phyloP scores from a whole-genome alignment of 2,113 vertebrate genomes.

The Cephalopholis sonnerati region DNA sequence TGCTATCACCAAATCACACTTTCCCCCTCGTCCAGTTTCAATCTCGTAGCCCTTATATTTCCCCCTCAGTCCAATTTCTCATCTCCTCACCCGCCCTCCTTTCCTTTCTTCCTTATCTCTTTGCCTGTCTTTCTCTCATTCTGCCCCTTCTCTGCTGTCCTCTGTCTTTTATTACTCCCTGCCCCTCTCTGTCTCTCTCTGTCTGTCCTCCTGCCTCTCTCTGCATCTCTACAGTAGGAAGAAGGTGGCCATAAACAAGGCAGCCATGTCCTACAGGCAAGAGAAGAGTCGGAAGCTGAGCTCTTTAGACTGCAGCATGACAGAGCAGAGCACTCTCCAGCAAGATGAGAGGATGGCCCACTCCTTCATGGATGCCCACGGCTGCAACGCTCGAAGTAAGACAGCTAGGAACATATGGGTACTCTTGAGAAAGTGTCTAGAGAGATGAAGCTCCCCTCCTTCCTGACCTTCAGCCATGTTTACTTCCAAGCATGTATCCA shows the following conservation, averaged over 20 bases:
- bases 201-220: slow-evolving; percentile 19
- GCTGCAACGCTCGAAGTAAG: slow-evolving; percentile 90
- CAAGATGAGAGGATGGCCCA: slow-evolving; percentile 91
- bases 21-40: slow-evolving; percentile 54
- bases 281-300: slow-evolving; percentile 93
- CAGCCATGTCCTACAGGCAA: slow-evolving; percentile 91
- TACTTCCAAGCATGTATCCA: slow-evolving; percentile 44
- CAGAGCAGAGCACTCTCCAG: slow-evolving; percentile 94
- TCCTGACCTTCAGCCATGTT: slow-evolving; percentile 64
- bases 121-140: slow-evolving; percentile 51
- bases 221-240: slow-evolving; percentile 84
- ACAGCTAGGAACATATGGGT: slow-evolving; percentile 54
- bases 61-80: slow-evolving; percentile 62
- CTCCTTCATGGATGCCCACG: slow-evolving; percentile 91
- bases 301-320: slow-evolving; percentile 91
- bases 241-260: slow-evolving; percentile 92
- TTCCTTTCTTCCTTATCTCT: slow-evolving; percentile 51
- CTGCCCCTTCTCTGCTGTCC: slow-evolving; percentile 51
- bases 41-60: slow-evolving; percentile 57
- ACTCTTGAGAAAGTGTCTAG: slow-evolving; percentile 44
- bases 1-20: slow-evolving; percentile 62
- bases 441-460: slow-evolving; percentile 32
- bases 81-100: slow-evolving; percentile 55
- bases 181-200: slow-evolving; percentile 3
- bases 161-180: slow-evolving; percentile 50